These are phyloP conservation scores for Naja naja DNA, from an alignment of 2,113 vertebrate species.

Conservation along the genomic window DNA sequence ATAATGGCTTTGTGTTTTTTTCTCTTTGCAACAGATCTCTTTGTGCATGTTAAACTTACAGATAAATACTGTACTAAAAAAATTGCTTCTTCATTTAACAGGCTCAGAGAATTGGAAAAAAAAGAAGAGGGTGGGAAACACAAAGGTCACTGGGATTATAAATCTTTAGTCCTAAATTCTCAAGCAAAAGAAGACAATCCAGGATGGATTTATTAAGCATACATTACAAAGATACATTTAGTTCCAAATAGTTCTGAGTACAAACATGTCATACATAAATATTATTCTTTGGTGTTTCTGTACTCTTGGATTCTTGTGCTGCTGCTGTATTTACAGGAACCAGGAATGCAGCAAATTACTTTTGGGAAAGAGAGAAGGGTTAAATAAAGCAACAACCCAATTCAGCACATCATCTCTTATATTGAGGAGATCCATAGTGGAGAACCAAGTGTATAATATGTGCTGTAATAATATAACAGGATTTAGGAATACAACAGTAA, in stretches of 20 bases:
- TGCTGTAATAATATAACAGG: background rate
- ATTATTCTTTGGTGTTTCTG: background rate
- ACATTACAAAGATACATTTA: background rate
- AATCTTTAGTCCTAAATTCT: background rate
- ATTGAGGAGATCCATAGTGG: background rate
- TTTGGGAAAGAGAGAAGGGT: background rate
- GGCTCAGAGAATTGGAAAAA: background rate
- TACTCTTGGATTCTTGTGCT: background rate
- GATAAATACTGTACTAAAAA: background rate
- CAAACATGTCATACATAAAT: background rate
- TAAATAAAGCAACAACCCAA: background rate
- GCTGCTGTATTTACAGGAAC: background rate
- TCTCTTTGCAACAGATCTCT: background rate
- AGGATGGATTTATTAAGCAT: background rate
- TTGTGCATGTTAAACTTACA: background rate
- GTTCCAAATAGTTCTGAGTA: background rate
- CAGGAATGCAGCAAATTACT: background rate
- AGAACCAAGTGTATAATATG: background rate
- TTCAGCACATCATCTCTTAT: background rate
- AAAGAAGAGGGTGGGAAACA: background rate
- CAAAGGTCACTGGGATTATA: background rate
- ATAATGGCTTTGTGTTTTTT: background rate
- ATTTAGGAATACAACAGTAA: background rate
- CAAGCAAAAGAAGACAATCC: background rate
- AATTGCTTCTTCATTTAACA: background rate